Conservation (phyloP, 2,888 invertebrate genomes). For the Ichneumoninae sp. region DNA sequence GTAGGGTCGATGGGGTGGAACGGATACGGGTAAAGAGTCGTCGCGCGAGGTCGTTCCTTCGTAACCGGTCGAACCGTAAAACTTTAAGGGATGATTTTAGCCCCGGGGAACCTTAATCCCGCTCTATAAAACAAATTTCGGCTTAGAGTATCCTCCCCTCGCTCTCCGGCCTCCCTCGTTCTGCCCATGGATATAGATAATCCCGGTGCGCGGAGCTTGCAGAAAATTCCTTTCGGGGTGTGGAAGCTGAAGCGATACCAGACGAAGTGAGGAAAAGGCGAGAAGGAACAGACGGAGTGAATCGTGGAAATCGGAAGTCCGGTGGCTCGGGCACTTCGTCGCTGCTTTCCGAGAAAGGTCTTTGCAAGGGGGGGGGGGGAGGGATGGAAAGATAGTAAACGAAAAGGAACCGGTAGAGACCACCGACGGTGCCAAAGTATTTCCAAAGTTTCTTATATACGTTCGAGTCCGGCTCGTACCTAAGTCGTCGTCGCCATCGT, state of each 20-base stretch:
- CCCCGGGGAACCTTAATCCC: constrained; percentile 60
- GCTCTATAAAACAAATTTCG: constrained; percentile 65
- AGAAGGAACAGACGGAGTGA: constrained; percentile 21
- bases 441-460: constrained; percentile 68
- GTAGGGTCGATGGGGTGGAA: constrained; percentile 29
- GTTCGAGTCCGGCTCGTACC: constrained; percentile 62
- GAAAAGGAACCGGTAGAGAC: constrained; percentile 54
- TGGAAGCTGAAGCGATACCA: constrained; percentile 20
- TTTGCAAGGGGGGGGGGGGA: not conserved
- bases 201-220: constrained; percentile 13
- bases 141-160: constrained; percentile 32
- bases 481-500: constrained; percentile 66
- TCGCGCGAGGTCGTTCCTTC: constrained; percentile 59
- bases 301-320: constrained; percentile 59
- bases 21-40: constrained; percentile 60
- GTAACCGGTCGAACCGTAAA: constrained; percentile 62
- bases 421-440: constrained; percentile 62
- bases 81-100: constrained; percentile 66
- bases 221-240: constrained; percentile 59
- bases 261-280: constrained; percentile 19
- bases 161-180: not conserved
- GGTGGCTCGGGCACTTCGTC: constrained; percentile 51
- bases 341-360: constrained; percentile 41
- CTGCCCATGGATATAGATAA: constrained; percentile 20
- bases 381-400: constrained; percentile 31